Conservation (phyloP, 2,113 vertebrate genomes). For the Cephalopterus ornatus region DNA sequence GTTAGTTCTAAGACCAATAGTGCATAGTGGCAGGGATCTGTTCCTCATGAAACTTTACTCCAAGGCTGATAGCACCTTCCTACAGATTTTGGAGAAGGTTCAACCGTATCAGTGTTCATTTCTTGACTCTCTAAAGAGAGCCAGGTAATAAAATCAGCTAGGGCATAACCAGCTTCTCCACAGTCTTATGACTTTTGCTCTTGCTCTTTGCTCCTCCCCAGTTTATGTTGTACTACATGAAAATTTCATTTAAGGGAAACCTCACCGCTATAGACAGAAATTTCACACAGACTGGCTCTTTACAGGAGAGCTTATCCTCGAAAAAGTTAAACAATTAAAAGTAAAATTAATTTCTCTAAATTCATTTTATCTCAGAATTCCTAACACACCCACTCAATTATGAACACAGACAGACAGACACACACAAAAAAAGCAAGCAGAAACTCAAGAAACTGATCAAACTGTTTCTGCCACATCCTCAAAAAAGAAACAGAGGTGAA, state of each 20-base stretch:
- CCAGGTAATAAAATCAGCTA: accelerated
- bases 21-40: not conserved
- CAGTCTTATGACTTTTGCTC: not conserved
- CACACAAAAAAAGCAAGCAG: not conserved
- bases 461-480: not conserved
- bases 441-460: not conserved
- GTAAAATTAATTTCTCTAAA: not conserved
- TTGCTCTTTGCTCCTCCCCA: not conserved
- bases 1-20: not conserved
- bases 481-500: not conserved
- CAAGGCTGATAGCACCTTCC: not conserved
- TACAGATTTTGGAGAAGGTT: not conserved
- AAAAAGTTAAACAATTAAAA: not conserved
- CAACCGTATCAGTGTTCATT: not conserved
- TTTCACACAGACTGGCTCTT: not conserved
- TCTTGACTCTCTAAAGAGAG: not conserved
- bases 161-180: not conserved
- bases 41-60: not conserved
- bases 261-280: not conserved
- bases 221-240: not conserved
- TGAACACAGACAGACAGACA: not conserved
- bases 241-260: not conserved
- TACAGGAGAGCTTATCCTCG: not conserved
- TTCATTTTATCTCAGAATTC: not conserved
- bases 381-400: not conserved